Percentiles rank a stretch among this genome's conserved stretches.
Conservation (phyloP, 2,888 invertebrate species). For the Apamea anceps region DNA sequence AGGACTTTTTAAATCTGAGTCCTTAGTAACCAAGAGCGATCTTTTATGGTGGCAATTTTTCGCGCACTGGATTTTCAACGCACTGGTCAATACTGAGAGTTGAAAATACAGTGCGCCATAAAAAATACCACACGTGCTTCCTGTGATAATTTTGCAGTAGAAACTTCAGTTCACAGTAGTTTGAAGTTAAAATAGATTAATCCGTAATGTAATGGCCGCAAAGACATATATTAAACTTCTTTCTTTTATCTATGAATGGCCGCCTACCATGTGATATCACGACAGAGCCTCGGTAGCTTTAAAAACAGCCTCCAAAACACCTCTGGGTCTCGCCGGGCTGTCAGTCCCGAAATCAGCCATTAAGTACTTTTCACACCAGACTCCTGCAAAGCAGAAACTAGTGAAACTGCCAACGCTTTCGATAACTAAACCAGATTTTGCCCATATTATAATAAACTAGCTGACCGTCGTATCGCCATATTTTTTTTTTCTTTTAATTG, state of each 20-base stretch:
- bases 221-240: too few relatives aligned
- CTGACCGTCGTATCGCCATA: too few relatives aligned
- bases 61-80: too few relatives aligned
- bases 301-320: not conserved
- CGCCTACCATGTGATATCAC: not conserved
- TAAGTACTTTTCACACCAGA: not conserved
- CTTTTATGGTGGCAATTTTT: not conserved
- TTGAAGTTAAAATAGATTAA: not conserved
- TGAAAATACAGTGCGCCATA: not conserved
- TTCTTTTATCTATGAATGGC: too few relatives aligned
- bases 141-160: not conserved
- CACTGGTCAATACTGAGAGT: not conserved
- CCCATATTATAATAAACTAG: too few relatives aligned
- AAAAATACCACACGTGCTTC: not conserved
- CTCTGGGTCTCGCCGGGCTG: not conserved
- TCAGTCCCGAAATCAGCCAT: not conserved
- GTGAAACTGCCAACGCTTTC: not conserved
- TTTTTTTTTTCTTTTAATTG: too few relatives aligned
- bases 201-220: not conserved
- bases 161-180: not conserved
- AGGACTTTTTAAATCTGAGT: not conserved
- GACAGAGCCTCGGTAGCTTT: not conserved
- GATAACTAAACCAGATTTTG: not conserved
- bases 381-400: not conserved
- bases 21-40: too few relatives aligned